A percentile compares a stretch with the other conserved stretches of the same genome.
These are phyloP conservation scores for Apamea crenata DNA, from an alignment of 2,888 invertebrate genomes.

Conservation along the genomic window DNA sequence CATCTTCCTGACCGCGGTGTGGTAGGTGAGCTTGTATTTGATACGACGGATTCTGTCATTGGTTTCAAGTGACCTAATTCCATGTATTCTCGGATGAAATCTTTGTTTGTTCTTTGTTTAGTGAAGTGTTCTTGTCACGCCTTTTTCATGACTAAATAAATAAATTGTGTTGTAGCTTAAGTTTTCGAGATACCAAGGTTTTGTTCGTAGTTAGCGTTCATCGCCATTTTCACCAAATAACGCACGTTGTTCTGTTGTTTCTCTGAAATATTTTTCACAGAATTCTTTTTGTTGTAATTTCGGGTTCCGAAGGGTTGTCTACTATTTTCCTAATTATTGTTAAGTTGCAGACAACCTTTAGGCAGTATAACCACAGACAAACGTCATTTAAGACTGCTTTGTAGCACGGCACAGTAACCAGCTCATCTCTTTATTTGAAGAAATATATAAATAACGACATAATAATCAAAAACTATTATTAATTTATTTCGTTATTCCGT, in stretches of 20 bases:
- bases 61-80: neutral
- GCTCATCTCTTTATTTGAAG: too few relatives aligned
- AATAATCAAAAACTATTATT: too few relatives aligned
- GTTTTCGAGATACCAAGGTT: neutral
- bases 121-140: neutral
- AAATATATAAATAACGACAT: too few relatives aligned
- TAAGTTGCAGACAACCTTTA: neutral
- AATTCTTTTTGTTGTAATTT: neutral
- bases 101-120: neutral
- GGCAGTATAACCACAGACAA: too few relatives aligned
- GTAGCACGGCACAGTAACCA: too few relatives aligned
- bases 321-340: neutral
- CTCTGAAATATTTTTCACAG: neutral
- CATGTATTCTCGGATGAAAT: neutral
- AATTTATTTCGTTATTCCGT: too few relatives aligned
- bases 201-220: neutral
- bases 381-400: too few relatives aligned
- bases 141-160: constrained; percentile 4
- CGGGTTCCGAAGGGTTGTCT: neutral
- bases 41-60: neutral
- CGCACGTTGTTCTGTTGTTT: neutral
- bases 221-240: neutral
- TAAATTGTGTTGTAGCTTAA: neutral
- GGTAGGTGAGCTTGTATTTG: neutral
- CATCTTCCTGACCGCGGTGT: neutral